These are phyloP conservation scores for Tylochromis polylepis DNA, from an alignment of 2,113 vertebrate genomes.

Conservation along the genomic window DNA sequence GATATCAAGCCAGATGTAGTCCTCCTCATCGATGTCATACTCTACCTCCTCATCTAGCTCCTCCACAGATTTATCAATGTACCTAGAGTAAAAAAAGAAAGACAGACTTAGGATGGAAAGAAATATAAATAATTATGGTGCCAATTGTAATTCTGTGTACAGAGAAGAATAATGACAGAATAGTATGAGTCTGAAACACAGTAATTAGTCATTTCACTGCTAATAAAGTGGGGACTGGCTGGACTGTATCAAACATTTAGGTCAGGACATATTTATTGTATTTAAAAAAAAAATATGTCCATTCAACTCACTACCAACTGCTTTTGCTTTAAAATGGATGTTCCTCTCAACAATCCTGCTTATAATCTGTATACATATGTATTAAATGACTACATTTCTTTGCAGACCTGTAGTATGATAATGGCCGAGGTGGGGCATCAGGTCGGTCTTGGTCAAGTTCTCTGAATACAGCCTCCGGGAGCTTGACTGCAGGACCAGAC, in stretches of 20 bases:
- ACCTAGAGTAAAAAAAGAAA: slow-evolving; percentile 70
- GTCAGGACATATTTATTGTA: neutral
- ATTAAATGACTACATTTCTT: neutral
- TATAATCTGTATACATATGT: neutral
- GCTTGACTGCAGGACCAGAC: slow-evolving; percentile 85
- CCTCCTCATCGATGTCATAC: slow-evolving; percentile 98
- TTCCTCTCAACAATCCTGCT: neutral
- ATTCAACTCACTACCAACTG: neutral
- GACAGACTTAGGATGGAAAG: neutral
- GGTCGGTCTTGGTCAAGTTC: slow-evolving; percentile 94
- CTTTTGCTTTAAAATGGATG: neutral
- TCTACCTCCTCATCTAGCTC: slow-evolving; percentile 98
- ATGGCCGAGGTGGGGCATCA: slow-evolving; percentile 85
- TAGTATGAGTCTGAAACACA: neutral
- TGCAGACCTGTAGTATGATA: slow-evolving; percentile 91
- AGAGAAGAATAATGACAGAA: neutral
- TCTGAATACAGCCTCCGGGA: slow-evolving; percentile 93
- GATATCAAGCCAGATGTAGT: slow-evolving; percentile 98
- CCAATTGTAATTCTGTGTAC: neutral
- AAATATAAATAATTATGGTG: neutral
- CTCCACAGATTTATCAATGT: slow-evolving; percentile 97
- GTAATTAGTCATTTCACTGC: neutral
- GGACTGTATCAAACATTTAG: neutral
- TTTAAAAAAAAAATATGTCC: neutral
- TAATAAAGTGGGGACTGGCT: neutral